phyloP scores from a whole-genome alignment of 2,888 invertebrate genomes.

The Phyllotreta striolata region DNA sequence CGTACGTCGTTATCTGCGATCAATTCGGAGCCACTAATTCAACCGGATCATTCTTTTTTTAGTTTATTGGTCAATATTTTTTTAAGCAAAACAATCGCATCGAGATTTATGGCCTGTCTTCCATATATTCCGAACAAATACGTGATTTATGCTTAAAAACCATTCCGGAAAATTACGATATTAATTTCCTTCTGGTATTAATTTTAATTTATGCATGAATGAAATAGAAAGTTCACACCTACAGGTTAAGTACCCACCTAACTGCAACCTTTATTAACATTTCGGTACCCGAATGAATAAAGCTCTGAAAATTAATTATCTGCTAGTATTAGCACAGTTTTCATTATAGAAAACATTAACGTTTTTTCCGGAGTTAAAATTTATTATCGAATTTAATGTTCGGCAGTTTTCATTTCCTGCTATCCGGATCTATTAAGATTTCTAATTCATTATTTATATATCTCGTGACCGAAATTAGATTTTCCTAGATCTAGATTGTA shows the following conservation, averaged over 20 bases:
- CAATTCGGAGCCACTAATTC: slow-evolving; percentile 46
- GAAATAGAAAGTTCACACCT: too few relatives aligned
- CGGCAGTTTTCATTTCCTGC: slow-evolving; percentile 24
- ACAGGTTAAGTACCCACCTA: too few relatives aligned
- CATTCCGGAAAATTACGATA: too few relatives aligned
- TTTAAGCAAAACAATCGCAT: slow-evolving; percentile 33
- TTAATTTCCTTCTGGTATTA: too few relatives aligned
- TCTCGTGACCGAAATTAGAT: slow-evolving; percentile 35
- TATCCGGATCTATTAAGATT: slow-evolving; percentile 32
- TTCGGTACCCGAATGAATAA: too few relatives aligned
- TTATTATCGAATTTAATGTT: slow-evolving; percentile 4
- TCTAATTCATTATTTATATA: slow-evolving; percentile 33
- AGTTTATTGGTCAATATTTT: slow-evolving; percentile 34
- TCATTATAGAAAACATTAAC: neutral
- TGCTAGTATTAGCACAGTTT: neutral
- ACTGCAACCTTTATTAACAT: too few relatives aligned
- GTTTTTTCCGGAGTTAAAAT: neutral
- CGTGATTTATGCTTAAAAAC: too few relatives aligned
- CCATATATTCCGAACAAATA: too few relatives aligned
- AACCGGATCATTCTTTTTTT: slow-evolving; percentile 39
- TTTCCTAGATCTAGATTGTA: slow-evolving; percentile 34
- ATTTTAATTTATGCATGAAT: too few relatives aligned
- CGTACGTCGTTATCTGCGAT: slow-evolving; percentile 41
- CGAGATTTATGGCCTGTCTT: too few relatives aligned
- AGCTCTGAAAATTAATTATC: too few relatives aligned